These are phyloP conservation scores for Austrolebias charrua DNA, from an alignment of 2,797 vertebrate genomes.

Conservation along the genomic window DNA sequence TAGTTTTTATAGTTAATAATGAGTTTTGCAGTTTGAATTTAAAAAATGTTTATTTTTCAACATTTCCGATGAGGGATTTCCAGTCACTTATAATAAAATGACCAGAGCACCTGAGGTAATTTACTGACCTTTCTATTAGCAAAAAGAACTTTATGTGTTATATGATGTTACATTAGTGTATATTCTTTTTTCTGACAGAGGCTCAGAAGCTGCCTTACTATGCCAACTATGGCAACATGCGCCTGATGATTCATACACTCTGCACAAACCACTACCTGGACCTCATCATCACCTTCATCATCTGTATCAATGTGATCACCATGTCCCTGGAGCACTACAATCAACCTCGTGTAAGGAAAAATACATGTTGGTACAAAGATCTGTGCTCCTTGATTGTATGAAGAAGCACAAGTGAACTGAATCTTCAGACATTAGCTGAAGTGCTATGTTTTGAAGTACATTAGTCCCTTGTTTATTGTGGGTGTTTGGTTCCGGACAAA, in stretches of 20 bases:
- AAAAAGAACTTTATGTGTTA: not conserved
- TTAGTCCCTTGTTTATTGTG: no score
- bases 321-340: slow-evolving; percentile 98
- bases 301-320: slow-evolving; percentile 97
- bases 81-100: not conserved
- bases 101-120: no score
- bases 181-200: slow-evolving; percentile 71
- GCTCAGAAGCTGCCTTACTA: slow-evolving; percentile 97
- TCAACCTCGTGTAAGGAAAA: slow-evolving; percentile 81
- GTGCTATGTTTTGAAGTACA: no score
- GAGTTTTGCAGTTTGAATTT: not conserved
- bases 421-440: no score
- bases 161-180: not conserved
- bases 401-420: not conserved
- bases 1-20: slow-evolving; percentile 14
- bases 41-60: not conserved
- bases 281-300: slow-evolving; percentile 96
- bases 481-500: no score
- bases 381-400: not conserved
- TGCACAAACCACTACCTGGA: slow-evolving; percentile 97
- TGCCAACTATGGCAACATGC: slow-evolving; percentile 85
- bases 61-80: not conserved
- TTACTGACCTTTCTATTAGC: no score
- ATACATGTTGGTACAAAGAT: not conserved
- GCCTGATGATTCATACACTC: slow-evolving; percentile 91